Evolutionary conservation across 2,888 invertebrate species (phyloP).

Genomic region (Euspilapteryx auroguttella): DNA sequence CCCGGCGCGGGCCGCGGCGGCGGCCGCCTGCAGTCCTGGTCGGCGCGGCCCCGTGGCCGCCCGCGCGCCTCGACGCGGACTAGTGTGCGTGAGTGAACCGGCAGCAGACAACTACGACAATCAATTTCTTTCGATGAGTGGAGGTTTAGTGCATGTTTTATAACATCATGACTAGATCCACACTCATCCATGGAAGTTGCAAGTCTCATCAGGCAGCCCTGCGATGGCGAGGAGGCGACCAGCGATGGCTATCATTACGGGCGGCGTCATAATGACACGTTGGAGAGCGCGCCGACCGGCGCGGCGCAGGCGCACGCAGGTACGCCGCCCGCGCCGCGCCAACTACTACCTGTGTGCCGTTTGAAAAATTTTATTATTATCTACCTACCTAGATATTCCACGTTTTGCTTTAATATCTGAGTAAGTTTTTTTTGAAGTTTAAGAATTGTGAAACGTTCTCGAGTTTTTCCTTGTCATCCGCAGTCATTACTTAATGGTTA

Average conservation of each 20-base stretch:
- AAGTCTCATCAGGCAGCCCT: conserved; percentile 38
- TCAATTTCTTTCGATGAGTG: conserved; percentile 71
- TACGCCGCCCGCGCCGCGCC: conserved; percentile 22
- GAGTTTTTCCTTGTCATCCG: conserved; percentile 11
- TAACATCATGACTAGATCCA: conserved; percentile 75
- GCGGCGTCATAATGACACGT: conserved; percentile 44
- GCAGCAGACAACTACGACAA: conserved; percentile 18
- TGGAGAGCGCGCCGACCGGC: conserved; percentile 21
- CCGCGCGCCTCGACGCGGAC: conserved; percentile 23
- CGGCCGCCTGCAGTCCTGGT: conserved; percentile 19
- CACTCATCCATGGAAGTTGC: conserved; percentile 75
- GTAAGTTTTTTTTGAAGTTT: conserved; percentile 29
- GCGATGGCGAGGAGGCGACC: conserved; percentile 18
- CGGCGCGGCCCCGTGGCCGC: conserved; percentile 19
- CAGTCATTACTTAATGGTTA: conserved; percentile 8
- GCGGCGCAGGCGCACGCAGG: too few relatives aligned
- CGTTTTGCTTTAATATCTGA: conserved; percentile 28
- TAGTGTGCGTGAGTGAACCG: conserved; percentile 49
- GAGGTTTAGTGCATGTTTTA: conserved; percentile 73
- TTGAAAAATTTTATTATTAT: too few relatives aligned
- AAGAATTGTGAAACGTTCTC: background rate
- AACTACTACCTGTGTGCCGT: conserved; percentile 11
- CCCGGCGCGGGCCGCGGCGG: conserved; percentile 36
- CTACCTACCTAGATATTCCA: conserved; percentile 37
- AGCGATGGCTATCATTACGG: conserved; percentile 35